Conservation (phyloP, 2,888 invertebrate genomes). For the Drosophila macrospina region DNA sequence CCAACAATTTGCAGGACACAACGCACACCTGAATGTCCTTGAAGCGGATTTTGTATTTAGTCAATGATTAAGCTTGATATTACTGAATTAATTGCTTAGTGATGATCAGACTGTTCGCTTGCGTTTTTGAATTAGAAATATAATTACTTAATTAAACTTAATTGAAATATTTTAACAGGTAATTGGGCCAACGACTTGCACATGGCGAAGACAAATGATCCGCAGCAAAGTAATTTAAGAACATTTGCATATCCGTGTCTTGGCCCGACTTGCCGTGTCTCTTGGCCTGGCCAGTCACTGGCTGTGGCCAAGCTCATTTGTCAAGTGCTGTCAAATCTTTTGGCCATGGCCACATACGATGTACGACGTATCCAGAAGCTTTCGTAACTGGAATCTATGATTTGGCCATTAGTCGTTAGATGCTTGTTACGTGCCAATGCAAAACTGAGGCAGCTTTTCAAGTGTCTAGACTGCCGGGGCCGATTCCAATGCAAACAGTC, state of each 20-base stretch:
- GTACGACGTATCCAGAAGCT: constrained; percentile 4
- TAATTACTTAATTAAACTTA: constrained; percentile 17
- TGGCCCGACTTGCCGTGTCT: constrained; percentile 1
- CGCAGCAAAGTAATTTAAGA: constrained; percentile 14
- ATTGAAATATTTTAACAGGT: constrained; percentile 14
- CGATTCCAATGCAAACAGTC: constrained; percentile 45
- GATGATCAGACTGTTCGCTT: not conserved
- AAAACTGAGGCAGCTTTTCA: constrained; percentile 58
- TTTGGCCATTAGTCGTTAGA: constrained; percentile 54
- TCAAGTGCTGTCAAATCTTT: constrained; percentile 59
- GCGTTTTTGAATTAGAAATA: not conserved
- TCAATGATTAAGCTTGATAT: too few relatives aligned
- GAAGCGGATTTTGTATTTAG: too few relatives aligned
- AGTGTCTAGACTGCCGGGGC: constrained; percentile 44
- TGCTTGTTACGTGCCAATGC: constrained; percentile 56
- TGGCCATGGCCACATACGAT: constrained; percentile 45
- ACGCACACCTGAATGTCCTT: too few relatives aligned
- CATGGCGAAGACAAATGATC: constrained; percentile 18
- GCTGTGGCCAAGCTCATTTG: constrained; percentile 53
- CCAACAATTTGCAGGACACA: too few relatives aligned
- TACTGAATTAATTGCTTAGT: too few relatives aligned
- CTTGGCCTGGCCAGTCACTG: constrained; percentile 17
- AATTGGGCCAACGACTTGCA: not conserved
- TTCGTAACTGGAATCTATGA: constrained; percentile 38
- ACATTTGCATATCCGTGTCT: constrained; percentile 40